These are phyloP conservation scores for Mionectes olivaceus DNA, from an alignment of 2,797 vertebrate genomes.

Conservation along the genomic window DNA sequence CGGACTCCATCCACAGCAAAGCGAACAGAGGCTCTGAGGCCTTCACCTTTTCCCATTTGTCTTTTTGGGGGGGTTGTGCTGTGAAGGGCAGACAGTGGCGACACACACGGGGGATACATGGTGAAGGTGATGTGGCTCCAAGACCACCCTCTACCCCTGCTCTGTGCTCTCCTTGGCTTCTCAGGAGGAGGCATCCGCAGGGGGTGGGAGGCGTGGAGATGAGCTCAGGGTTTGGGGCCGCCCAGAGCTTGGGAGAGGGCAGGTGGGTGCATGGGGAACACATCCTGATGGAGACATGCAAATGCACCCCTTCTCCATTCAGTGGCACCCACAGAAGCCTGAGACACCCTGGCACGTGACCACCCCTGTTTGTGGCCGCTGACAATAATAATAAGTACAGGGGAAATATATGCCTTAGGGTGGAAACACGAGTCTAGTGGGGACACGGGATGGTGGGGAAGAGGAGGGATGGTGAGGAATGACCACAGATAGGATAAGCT, in stretches of 20 bases:
- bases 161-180: background rate
- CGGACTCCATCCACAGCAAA: background rate
- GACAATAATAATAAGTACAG: background rate
- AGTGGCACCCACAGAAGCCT: background rate
- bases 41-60: background rate
- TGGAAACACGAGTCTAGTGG: background rate
- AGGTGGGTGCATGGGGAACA: rapidly evolving
- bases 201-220: background rate
- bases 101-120: rapidly evolving
- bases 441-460: background rate
- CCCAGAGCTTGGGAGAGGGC: rapidly evolving
- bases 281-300: background rate
- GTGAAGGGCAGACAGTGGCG: background rate
- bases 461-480: background rate
- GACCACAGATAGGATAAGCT: background rate
- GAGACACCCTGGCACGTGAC: background rate
- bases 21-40: background rate
- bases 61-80: background rate
- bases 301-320: background rate
- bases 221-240: background rate
- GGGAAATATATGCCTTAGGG: background rate
- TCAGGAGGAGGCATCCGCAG: rapidly evolving
- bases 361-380: background rate
- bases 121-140: background rate
- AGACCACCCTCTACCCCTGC: background rate